A percentile compares a stretch with the other conserved stretches of the same genome.
Evolutionary conservation across 1,140 invertebrate genomes (phyloP).

Genomic region (Hypsibius dujardini): DNA sequence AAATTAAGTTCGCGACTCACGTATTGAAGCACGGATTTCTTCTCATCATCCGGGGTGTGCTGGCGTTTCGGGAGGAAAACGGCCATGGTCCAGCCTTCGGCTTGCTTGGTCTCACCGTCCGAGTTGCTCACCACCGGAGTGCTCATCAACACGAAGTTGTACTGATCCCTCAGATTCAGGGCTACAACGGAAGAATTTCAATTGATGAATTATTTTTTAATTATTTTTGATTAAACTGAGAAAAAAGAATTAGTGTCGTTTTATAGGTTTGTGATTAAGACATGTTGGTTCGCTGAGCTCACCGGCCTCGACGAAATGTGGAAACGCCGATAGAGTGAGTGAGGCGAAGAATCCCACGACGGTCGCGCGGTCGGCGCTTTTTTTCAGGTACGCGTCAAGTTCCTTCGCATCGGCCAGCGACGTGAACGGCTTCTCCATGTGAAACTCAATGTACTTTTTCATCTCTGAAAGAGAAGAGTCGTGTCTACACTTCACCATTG

Average conservation of each 20-base stretch:
- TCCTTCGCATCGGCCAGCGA: neutral
- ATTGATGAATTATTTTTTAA: too few relatives aligned
- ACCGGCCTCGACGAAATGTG: neutral
- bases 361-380: neutral
- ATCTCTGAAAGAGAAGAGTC: neutral
- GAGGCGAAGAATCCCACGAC: conserved; percentile 9
- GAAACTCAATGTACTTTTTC: neutral
- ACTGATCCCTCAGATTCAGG: neutral
- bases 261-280: too few relatives aligned
- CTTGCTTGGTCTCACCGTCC: neutral
- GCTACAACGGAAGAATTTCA: neutral
- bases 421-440: neutral
- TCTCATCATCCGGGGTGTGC: conserved; percentile 6
- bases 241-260: too few relatives aligned
- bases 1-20: neutral
- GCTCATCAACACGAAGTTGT: neutral
- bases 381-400: neutral
- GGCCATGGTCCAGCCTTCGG: conserved; percentile 2
- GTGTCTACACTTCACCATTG: too few relatives aligned
- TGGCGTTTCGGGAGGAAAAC: neutral
- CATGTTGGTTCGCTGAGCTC: neutral
- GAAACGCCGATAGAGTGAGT: neutral
- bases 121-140: neutral
- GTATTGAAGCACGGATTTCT: neutral
- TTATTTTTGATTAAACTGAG: too few relatives aligned